Percentiles rank a stretch among this genome's conserved stretches.
phyloP scores from a whole-genome alignment of 2,888 invertebrate species.

The Oscheius sp. region DNA sequence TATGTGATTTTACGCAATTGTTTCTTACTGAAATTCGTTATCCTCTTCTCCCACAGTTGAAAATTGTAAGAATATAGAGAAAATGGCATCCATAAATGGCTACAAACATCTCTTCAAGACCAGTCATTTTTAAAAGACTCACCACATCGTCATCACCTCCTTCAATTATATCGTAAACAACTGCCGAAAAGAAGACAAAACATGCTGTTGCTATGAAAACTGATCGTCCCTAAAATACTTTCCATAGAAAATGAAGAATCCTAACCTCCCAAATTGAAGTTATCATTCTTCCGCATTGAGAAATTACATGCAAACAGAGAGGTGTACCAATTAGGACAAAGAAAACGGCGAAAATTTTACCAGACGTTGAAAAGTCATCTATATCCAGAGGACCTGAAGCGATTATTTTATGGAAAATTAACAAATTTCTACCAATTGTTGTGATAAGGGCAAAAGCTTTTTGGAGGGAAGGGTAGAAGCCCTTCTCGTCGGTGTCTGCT shows the following conservation, averaged over 20 bases:
- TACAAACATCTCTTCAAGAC: slow-evolving; percentile 36
- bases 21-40: slow-evolving; percentile 53
- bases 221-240: slow-evolving; percentile 45
- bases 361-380: slow-evolving; percentile 58
- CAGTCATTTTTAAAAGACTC: neutral
- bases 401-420: neutral
- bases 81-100: slow-evolving; percentile 68
- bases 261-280: slow-evolving; percentile 36
- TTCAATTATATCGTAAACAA: slow-evolving; percentile 68
- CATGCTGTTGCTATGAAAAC: slow-evolving; percentile 53
- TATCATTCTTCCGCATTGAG: slow-evolving; percentile 33
- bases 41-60: slow-evolving; percentile 66
- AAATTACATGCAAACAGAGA: slow-evolving; percentile 46
- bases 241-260: neutral
- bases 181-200: slow-evolving; percentile 60
- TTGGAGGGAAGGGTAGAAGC: slow-evolving; percentile 57
- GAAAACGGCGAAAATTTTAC: slow-evolving; percentile 64
- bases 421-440: slow-evolving; percentile 57
- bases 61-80: slow-evolving; percentile 65
- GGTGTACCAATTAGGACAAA: slow-evolving; percentile 64
- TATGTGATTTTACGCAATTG: neutral
- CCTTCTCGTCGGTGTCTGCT: slow-evolving; percentile 41
- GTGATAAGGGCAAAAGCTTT: slow-evolving; percentile 64
- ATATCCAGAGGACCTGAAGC: slow-evolving; percentile 63
- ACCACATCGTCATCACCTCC: slow-evolving; percentile 66